Evolutionary conservation across 2,797 vertebrate species (phyloP).

Genomic region (Protonibea diacanthus): DNA sequence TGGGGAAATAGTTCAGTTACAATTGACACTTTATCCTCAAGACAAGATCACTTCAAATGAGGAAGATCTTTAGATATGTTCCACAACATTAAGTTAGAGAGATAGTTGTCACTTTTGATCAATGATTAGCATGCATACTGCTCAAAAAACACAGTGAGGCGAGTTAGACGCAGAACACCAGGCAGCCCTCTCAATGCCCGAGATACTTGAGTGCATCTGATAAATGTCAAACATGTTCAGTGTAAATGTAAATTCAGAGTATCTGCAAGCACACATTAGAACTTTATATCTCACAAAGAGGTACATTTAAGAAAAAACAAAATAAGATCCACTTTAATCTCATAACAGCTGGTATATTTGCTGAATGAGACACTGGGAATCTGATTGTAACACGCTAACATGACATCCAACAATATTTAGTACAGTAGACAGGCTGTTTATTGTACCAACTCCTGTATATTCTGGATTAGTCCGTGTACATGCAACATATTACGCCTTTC

Average conservation of each 20-base stretch:
- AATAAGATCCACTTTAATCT: background rate
- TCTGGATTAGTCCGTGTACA: background rate
- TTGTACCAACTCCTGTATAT: background rate
- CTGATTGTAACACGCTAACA: background rate
- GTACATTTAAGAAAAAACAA: no score
- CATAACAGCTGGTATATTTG: background rate
- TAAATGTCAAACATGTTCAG: background rate
- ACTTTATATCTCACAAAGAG: background rate
- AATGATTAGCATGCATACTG: background rate
- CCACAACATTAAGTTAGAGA: background rate
- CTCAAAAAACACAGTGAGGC: background rate
- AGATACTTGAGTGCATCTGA: constrained; percentile 1
- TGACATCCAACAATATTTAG: background rate
- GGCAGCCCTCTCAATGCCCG: background rate
- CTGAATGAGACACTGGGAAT: background rate
- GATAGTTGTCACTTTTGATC: background rate
- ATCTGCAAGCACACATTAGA: background rate
- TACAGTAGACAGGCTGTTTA: background rate
- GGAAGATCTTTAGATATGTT: background rate
- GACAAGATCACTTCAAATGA: background rate
- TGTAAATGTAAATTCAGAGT: background rate
- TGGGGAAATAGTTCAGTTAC: constrained; percentile 8
- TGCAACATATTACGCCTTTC: background rate
- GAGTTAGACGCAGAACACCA: background rate
- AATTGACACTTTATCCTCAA: background rate